A percentile compares a stretch with the other conserved stretches of the same genome.
Evolutionary conservation across 2,888 invertebrate genomes (phyloP).

Genomic region (Yponomeuta cagnagella): DNA sequence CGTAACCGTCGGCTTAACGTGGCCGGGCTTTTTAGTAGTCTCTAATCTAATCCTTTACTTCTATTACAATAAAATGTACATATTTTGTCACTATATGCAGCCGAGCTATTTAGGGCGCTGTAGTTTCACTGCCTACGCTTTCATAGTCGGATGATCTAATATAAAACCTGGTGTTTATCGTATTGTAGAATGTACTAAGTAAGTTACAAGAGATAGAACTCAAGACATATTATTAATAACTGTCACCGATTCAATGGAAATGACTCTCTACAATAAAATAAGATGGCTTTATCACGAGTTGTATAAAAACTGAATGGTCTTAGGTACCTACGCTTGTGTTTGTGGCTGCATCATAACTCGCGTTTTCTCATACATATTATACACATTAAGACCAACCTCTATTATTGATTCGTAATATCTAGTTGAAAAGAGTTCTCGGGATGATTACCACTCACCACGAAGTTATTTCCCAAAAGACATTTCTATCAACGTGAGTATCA

Average conservation of each 20-base stretch:
- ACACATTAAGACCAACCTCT: not conserved
- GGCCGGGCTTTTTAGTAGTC: no score
- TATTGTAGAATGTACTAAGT: not conserved
- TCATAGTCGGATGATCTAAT: not conserved
- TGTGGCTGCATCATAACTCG: not conserved
- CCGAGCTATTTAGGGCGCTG: not conserved
- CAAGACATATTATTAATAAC: not conserved
- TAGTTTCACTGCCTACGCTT: not conserved
- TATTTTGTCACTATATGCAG: not conserved
- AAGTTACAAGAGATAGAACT: not conserved
- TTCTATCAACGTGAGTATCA: not conserved
- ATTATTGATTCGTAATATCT: not conserved
- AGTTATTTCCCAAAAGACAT: not conserved
- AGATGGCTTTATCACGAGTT: conserved; percentile 1
- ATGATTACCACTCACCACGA: not conserved
- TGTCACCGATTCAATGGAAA: conserved; percentile 2
- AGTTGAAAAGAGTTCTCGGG: not conserved
- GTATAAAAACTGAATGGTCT: conserved; percentile 9
- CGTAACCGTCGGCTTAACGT: no score
- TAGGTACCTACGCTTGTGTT: not conserved
- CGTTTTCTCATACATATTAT: not conserved
- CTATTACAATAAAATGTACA: no score
- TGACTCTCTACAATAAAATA: not conserved
- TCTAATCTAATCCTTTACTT: no score
- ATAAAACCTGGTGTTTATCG: not conserved